phyloP scores from a whole-genome alignment of 1,140 invertebrate species.

The Drosophila malerkotliana region DNA sequence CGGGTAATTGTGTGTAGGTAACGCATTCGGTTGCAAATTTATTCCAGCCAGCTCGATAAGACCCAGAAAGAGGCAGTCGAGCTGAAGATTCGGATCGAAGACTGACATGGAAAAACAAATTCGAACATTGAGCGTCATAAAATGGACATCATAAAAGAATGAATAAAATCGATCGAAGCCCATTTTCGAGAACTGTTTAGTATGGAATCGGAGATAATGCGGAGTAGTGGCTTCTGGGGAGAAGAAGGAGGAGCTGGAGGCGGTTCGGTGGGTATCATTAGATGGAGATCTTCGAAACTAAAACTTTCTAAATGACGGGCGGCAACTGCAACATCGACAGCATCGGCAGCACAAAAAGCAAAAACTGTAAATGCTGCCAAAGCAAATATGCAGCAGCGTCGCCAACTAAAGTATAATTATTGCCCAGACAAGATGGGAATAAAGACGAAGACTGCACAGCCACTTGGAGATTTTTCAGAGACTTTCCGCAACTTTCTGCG shows the following conservation, averaged over 20 bases:
- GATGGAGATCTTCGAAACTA: slow-evolving; percentile 42
- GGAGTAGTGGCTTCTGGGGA: slow-evolving; percentile 6
- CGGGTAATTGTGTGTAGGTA: slow-evolving; percentile 70
- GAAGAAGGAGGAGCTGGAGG: slow-evolving; percentile 4
- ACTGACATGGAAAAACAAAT: slow-evolving; percentile 52
- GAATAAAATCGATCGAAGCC: slow-evolving; percentile 20
- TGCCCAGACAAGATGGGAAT: slow-evolving; percentile 56
- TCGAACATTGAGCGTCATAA: slow-evolving; percentile 40
- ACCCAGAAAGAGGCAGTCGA: slow-evolving; percentile 6
- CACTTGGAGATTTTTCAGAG: background rate
- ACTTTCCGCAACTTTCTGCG: slow-evolving; percentile 5
- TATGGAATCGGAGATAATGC: slow-evolving; percentile 26
- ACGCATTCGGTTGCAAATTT: slow-evolving; percentile 43
- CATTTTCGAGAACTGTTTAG: slow-evolving; percentile 36
- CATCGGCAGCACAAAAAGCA: slow-evolving; percentile 14
- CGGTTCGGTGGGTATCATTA: slow-evolving; percentile 32
- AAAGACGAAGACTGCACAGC: slow-evolving; percentile 22
- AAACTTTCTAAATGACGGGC: slow-evolving; percentile 72
- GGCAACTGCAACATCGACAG: slow-evolving; percentile 22
- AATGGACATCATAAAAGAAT: slow-evolving; percentile 34
- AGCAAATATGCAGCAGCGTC: slow-evolving; percentile 61
- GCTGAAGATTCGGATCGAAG: slow-evolving; percentile 33
- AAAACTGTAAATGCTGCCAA: slow-evolving; percentile 76
- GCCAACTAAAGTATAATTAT: slow-evolving; percentile 80
- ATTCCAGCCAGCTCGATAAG: slow-evolving; percentile 34